Conservation (phyloP, 92 coral and sea anemone genomes). For the Zoanthus gigantus region DNA sequence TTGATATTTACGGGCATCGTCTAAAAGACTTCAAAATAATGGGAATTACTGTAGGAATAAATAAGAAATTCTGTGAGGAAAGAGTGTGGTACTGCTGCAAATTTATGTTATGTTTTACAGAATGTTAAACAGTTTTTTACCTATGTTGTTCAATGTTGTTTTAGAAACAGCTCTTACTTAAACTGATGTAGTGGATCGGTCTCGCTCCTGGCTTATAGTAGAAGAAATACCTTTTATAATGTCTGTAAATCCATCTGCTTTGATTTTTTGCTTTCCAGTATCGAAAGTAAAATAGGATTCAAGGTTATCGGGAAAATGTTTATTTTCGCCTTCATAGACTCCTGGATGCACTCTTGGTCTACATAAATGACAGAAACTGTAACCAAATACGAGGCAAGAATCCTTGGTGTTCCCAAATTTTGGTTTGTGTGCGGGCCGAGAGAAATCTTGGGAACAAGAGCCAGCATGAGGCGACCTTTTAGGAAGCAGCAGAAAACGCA, state of each 20-base stretch:
- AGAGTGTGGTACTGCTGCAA: too few species aligned
- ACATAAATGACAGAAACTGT: slow-evolving; percentile 48
- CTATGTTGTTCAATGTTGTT: too few species aligned
- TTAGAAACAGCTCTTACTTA: too few species aligned
- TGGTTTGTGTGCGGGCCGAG: slow-evolving; percentile 44
- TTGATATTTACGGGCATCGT: too few species aligned
- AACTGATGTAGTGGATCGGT: background rate
- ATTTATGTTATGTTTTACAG: too few species aligned
- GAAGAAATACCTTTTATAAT: slow-evolving; percentile 5
- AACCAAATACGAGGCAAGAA: slow-evolving; percentile 71
- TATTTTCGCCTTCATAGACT: slow-evolving; percentile 87
- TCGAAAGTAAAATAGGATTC: slow-evolving; percentile 70
- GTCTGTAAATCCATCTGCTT: slow-evolving; percentile 31
- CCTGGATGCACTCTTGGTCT: slow-evolving; percentile 78
- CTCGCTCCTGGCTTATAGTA: background rate
- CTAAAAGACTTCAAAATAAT: too few species aligned
- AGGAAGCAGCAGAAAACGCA: slow-evolving; percentile 58
- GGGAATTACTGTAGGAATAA: too few species aligned
- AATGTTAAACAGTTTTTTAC: too few species aligned
- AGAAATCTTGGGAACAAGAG: slow-evolving; percentile 19
- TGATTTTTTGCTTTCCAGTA: slow-evolving; percentile 38
- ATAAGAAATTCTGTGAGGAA: too few species aligned
- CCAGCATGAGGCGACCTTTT: slow-evolving; percentile 35
- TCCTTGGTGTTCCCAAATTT: slow-evolving; percentile 40
- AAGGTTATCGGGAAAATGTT: slow-evolving; percentile 80